Evolutionary conservation across 2,113 vertebrate species (phyloP).

Genomic region (Archilochus colubris): DNA sequence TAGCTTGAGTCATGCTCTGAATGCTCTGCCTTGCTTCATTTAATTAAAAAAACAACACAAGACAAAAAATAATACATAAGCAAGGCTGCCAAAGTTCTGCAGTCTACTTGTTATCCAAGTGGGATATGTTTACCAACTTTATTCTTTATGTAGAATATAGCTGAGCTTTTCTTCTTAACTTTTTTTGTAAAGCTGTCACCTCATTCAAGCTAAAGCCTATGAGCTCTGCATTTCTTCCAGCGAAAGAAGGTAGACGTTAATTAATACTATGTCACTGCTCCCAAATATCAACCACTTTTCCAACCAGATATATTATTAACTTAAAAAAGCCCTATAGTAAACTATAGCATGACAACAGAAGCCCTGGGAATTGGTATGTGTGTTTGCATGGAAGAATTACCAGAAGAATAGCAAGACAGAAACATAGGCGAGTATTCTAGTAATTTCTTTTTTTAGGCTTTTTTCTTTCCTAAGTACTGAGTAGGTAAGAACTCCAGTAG

Average conservation of each 20-base stretch:
- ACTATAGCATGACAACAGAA: neutral
- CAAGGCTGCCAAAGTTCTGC: slow-evolving; percentile 52
- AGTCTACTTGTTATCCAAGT: slow-evolving; percentile 59
- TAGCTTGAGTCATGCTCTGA: slow-evolving; percentile 55
- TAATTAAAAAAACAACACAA: slow-evolving; percentile 59
- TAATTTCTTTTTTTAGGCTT: neutral
- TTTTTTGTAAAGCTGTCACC: neutral
- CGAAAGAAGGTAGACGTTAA: neutral
- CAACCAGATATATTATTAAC: slow-evolving; percentile 37
- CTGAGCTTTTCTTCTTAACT: slow-evolving; percentile 16
- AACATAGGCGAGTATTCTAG: neutral
- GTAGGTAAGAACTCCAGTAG: neutral
- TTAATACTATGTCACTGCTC: neutral
- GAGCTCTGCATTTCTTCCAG: slow-evolving; percentile 5
- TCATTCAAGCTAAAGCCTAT: slow-evolving; percentile 18
- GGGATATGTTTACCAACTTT: slow-evolving; percentile 53
- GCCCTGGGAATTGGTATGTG: accelerated
- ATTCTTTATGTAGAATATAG: slow-evolving; percentile 43
- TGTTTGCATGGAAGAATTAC: neutral
- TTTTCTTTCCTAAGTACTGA: neutral
- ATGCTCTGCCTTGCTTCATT: slow-evolving; percentile 64
- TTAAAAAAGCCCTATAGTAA: slow-evolving; percentile 13
- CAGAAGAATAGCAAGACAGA: neutral
- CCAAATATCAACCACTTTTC: neutral
- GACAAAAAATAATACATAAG: slow-evolving; percentile 63